Evolutionary conservation across 2,888 invertebrate genomes (phyloP), one percentile per base, ranked within the genome.

Genomic region (Drosophila engyochracea): DNA sequence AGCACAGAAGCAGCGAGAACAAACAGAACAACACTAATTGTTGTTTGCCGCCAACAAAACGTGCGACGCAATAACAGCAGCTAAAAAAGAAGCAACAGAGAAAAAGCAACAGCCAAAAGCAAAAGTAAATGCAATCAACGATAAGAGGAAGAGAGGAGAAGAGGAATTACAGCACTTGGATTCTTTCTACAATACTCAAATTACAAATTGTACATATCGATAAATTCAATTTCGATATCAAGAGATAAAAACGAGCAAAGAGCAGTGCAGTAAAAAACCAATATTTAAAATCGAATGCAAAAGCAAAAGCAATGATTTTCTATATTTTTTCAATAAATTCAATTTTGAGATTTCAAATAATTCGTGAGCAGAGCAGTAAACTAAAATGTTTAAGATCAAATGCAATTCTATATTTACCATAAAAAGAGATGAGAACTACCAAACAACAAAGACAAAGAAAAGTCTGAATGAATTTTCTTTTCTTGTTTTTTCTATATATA

Each of bases 61-160:
- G 79, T 75, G 79, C 89, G 85, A 69, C 85, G 87, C 85, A 89
- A 77, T 83, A 78, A 58, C 64, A 78, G 62, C 64, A 39, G n/a
- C 51, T 30, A 41, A 74, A 71, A 68, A 55, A 33, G 37, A 19
- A 62, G 31, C 19, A 41, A 67, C 33, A 64, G 60, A 25, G 22
- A 16, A 47, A 57, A 25, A 49, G 39, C 14, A 41, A 67, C 28
- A 68, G 55, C 47, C 54, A 74, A 39, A 57, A 65, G 41, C n/a
- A 41, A 66, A 51, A 70, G 61, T 54, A 74, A 81, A 81, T 72
- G 70, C 65, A 69, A 64, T 49, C 39, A 47, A 49, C 59, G 72
- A 76, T 58, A 74, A 69, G 33, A 10, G 7, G 16, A 16, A 47
- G 47, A 47, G 16, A 47, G 16, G 28, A 28, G 4, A 25, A 25